Percentiles rank a stretch among this genome's conserved stretches.
Conservation (phyloP, 2,113 vertebrate genomes). For the Pampusana beccarii region DNA sequence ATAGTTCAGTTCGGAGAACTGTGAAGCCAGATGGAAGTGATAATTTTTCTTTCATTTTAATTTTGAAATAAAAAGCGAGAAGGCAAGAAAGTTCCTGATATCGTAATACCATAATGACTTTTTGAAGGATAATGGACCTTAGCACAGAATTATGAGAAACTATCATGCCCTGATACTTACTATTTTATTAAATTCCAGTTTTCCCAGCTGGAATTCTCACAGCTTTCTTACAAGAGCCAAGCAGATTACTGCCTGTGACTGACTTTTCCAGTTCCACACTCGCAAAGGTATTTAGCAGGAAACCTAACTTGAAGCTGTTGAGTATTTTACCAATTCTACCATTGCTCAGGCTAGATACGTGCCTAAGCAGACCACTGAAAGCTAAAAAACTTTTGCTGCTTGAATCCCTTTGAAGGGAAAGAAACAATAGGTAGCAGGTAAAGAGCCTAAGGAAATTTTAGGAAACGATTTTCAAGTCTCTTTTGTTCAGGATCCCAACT, state of each 20-base stretch:
- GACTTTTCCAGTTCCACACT: neutral
- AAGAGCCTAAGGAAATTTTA: neutral
- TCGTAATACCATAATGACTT: constrained; percentile 22
- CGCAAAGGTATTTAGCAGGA: neutral
- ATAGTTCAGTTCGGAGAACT: constrained; percentile 42
- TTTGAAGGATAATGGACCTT: constrained; percentile 46
- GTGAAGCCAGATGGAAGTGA: constrained; percentile 54
- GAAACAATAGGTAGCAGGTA: neutral
- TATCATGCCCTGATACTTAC: neutral
- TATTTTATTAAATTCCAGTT: constrained; percentile 11
- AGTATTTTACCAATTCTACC: neutral
- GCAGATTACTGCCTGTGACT: neutral
- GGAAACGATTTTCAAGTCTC: neutral
- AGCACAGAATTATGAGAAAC: neutral
- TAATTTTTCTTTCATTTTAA: constrained; percentile 60
- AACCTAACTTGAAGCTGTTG: neutral
- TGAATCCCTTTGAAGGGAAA: neutral
- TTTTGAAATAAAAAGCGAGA: constrained; percentile 59
- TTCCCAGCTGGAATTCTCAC: neutral
- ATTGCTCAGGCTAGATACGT: neutral
- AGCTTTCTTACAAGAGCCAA: neutral
- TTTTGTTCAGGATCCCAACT: neutral
- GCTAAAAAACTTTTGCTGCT: neutral
- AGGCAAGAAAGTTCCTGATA: constrained; percentile 33
- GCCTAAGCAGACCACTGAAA: neutral